These are phyloP conservation scores for Andinoacara biseriatus DNA, from an alignment of 2,113 vertebrate genomes.

Conservation along the genomic window DNA sequence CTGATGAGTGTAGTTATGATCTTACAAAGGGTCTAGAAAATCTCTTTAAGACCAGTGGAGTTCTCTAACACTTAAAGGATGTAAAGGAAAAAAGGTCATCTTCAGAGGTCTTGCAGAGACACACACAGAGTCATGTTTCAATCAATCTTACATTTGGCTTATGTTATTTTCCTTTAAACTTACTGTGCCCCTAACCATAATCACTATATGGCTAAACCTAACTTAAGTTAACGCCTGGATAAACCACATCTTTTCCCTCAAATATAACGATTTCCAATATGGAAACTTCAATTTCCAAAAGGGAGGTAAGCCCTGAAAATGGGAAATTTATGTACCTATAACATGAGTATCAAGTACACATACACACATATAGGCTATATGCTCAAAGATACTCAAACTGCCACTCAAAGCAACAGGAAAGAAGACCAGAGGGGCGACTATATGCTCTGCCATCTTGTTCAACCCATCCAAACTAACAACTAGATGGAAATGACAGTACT, in stretches of 20 bases:
- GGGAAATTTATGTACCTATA: neutral
- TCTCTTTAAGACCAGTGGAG: neutral
- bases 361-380: neutral
- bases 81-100: neutral
- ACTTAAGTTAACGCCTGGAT: neutral
- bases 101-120: neutral
- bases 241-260: neutral
- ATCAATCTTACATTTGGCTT: neutral
- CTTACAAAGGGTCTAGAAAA: neutral
- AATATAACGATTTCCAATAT: neutral
- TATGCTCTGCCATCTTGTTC: slow-evolving; percentile 29
- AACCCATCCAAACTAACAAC: slow-evolving; percentile 29
- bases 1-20: neutral
- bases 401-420: slow-evolving; percentile 5
- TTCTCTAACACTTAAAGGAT: neutral
- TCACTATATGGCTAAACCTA: too few relatives aligned
- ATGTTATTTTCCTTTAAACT: neutral
- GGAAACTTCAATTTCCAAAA: neutral
- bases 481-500: slow-evolving; percentile 31
- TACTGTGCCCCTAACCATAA: neutral
- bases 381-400: neutral
- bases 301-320: neutral
- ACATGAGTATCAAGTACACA: neutral
- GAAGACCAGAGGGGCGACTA: neutral
- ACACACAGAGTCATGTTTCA: neutral